phyloP scores from a whole-genome alignment of 2,113 vertebrate genomes.

The Solea solea region DNA sequence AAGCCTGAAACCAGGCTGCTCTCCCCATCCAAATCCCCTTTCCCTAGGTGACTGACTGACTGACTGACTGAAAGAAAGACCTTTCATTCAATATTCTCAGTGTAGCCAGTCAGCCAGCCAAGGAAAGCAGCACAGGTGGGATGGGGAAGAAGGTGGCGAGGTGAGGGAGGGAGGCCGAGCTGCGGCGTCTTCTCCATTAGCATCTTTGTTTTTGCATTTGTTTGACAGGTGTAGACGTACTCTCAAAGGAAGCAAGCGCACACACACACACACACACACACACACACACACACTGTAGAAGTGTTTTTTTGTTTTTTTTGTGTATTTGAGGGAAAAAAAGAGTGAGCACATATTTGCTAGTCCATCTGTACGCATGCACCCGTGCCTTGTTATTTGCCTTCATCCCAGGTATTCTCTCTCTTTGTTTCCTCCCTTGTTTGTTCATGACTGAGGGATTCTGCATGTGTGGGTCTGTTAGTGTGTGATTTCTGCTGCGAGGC shows the following conservation, averaged over 20 bases:
- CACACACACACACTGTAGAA: slow-evolving; percentile 15
- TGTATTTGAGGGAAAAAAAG: slow-evolving; percentile 7
- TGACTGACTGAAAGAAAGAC: slow-evolving; percentile 20
- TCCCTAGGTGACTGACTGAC: slow-evolving; percentile 60
- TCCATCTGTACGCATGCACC: slow-evolving; percentile 18
- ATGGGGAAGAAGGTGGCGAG: slow-evolving; percentile 19
- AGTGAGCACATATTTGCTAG: slow-evolving; percentile 20
- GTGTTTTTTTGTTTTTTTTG: slow-evolving; percentile 12
- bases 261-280: background rate
- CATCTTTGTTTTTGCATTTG: slow-evolving; percentile 67
- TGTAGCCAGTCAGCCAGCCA: slow-evolving; percentile 71
- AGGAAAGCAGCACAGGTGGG: slow-evolving; percentile 61
- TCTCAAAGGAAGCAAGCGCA: slow-evolving; percentile 52
- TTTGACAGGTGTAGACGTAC: slow-evolving; percentile 59
- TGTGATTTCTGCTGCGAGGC: slow-evolving; percentile 39
- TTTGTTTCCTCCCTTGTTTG: slow-evolving; percentile 48
- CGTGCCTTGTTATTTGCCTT: slow-evolving; percentile 50
- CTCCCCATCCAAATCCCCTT: slow-evolving; percentile 60
- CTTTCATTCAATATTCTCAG: slow-evolving; percentile 84
- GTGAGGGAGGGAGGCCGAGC: slow-evolving; percentile 41
- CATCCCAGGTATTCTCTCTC: slow-evolving; percentile 24
- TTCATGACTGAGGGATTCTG: slow-evolving; percentile 33
- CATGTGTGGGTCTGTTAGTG: slow-evolving; percentile 47
- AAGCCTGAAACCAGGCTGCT: slow-evolving; percentile 73
- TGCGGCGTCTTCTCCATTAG: slow-evolving; percentile 50